Evolutionary conservation across 2,888 invertebrate genomes (phyloP), one percentile per base, ranked within the genome.

Genomic region (Clostera curtula): DNA sequence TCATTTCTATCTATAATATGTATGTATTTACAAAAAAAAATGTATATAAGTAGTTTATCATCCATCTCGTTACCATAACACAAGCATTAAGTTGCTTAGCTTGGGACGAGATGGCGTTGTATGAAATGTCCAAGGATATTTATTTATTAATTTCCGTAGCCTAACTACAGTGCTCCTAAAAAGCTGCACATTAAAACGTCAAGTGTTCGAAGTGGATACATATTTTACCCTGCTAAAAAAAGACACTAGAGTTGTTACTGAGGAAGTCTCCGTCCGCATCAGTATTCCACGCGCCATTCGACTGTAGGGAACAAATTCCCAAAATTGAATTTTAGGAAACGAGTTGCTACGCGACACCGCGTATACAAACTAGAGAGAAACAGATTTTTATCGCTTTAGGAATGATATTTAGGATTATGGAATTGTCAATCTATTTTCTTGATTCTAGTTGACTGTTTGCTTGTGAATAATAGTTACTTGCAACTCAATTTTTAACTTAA

Each of bases 311-410:
- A 83, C 83, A 82, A 83, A 83, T 83, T 82, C 75, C 76, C 82
- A 80, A 82, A 83, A 83, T 83, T 83, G 83, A 82, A 83, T 83
- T 82, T 82, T 79, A 71, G 62, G 79, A 74, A 82, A 82, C 82
- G 80, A 82, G 80, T 79, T 79, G 77, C 82, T 76, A 80, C 82
- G 77, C 82, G 75, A 79, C 70, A 70, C 69, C 62, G 66, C 51
- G 68, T 74, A 72, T 59, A 79, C 68, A 74, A 80, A 79, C 75
- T 76, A 49, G 59, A 60, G 59, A 69, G 69, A 73, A 72, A 65
- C 68, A 73, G 74, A 75, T 79, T 79, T 77, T 70, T 75, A 71
- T 75, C 66, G 72, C 71, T 74, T 72, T 60, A 63, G 70, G 73
- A 75, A 73, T 69, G 70, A 66, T 64, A 68, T 68, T 67, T 46